Base-by-base conservation (phyloP, 2,113 vertebrate genomes). In the Ictidomys tridecemlineatus region DNA sequence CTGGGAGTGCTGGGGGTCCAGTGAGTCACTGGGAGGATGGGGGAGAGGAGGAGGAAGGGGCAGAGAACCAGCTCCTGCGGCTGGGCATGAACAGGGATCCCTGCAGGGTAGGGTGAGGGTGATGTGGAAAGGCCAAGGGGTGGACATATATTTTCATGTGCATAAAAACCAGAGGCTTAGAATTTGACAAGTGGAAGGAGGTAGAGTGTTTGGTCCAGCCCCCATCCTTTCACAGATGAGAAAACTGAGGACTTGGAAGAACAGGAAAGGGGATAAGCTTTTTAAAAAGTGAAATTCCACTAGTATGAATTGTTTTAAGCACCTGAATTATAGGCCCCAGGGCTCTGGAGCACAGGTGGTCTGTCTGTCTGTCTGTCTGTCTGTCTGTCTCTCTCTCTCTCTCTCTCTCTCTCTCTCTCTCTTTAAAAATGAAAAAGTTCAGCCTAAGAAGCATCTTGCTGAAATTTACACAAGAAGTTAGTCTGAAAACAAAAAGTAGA, bases 1-100 rank as follows among this genome's bases (percentile, higher is more conserved):
- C 94, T 80, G 97, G 96, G 98, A 97, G 61, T 17, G 77, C 94
- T 90, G 87, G 95, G 97, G 97, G 93, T 69, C 48, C 39, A 97
- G 63, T 97, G 97, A 98, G 96, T 98, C 97, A 95, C 97, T 93
- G 85, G 88, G 30, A 39, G 2, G 53, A 70, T 37, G 28, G 48
- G 24, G 14, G 17, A 69, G 30, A 61, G 42, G 87, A 86, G 85
- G 80, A 87, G 76, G 30, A 85, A 88, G 89, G 97, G 80, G 85
- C 53, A 70, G 82, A 28, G 58, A 58, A 51, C 34, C 12, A 10
- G 48, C 67, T 74, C 51, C 39, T 58, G 26, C 12, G 58, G n/a
- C 28, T 22, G 5, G 14, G 4, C 10, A 34, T 20, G 45, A 65
- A 39, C 37, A 53, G 11, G 73, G 56, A 69, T 22, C 4, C 63